phyloP scores from a whole-genome alignment of 2,113 vertebrate species.

The Chloebia gouldiae region DNA sequence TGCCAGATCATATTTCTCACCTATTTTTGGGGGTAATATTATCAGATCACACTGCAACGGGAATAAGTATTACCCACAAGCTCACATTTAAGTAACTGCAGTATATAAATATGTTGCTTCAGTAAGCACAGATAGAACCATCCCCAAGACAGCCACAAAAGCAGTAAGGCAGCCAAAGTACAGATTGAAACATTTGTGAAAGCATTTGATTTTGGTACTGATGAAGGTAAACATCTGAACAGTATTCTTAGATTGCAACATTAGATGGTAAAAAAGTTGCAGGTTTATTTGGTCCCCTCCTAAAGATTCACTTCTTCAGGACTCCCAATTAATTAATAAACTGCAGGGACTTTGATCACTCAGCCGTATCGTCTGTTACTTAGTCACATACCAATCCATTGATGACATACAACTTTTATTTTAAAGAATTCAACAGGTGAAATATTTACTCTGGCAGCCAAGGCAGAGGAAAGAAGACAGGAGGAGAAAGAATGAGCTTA shows the following conservation, averaged over 20 bases:
- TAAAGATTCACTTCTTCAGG: not conserved
- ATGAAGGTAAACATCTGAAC: not conserved
- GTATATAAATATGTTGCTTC: not conserved
- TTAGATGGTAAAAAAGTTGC: not conserved
- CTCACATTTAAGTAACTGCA: not conserved
- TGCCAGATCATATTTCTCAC: not conserved
- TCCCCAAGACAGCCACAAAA: not conserved
- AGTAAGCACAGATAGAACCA: not conserved
- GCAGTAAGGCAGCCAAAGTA: not conserved
- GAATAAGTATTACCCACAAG: not conserved
- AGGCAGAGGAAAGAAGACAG: not conserved
- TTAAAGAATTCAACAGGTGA: not conserved
- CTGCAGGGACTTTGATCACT: not conserved
- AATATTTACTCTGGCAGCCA: not conserved
- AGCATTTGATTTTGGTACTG: not conserved
- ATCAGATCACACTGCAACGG: not conserved
- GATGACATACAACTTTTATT: not conserved
- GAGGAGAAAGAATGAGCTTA: not conserved
- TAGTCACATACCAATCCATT: not conserved
- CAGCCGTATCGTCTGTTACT: not conserved
- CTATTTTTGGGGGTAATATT: not conserved
- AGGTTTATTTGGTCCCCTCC: not conserved
- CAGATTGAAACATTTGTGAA: not conserved
- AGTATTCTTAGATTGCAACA: not conserved
- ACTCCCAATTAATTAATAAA: not conserved